Conservation (phyloP, 2,797 vertebrate species). For the Sebastes matsubarae region DNA sequence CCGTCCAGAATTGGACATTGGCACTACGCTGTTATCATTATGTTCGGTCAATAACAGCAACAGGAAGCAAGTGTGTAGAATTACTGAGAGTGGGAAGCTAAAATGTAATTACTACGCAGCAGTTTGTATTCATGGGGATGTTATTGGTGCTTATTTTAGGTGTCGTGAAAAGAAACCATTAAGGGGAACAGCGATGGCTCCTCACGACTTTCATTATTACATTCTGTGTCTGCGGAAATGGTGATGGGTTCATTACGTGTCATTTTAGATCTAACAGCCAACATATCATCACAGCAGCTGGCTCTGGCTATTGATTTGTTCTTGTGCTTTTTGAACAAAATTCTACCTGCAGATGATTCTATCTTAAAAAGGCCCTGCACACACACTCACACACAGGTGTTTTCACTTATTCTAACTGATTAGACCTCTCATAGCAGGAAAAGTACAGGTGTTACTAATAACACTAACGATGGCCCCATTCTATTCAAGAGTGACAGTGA, state of each 20-base stretch:
- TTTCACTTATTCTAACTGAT: not conserved
- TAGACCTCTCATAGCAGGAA: not conserved
- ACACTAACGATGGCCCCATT: no score
- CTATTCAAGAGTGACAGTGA: no score
- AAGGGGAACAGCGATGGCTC: not conserved
- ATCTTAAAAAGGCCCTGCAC: not conserved
- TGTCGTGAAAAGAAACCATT: slow-evolving; percentile 13
- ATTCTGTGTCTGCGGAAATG: not conserved
- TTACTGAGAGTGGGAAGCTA: slow-evolving; percentile 6
- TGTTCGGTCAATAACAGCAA: slow-evolving; percentile 7
- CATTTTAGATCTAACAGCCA: not conserved
- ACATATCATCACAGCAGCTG: not conserved
- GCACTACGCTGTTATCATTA: not conserved
- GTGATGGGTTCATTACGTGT: not conserved
- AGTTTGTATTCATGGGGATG: slow-evolving; percentile 2
- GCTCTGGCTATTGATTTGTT: not conserved
- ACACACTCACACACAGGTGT: not conserved
- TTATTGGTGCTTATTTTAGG: slow-evolving; percentile 1
- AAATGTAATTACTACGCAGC: slow-evolving; percentile 12
- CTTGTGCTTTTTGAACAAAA: not conserved
- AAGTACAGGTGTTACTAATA: no score
- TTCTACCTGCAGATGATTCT: not conserved
- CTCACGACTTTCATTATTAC: not conserved
- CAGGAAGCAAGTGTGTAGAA: slow-evolving; percentile 17
- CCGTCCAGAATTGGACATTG: not conserved